Evolutionary conservation across 2,888 invertebrate genomes (phyloP).

Genomic region (Eremobia ochroleuca): DNA sequence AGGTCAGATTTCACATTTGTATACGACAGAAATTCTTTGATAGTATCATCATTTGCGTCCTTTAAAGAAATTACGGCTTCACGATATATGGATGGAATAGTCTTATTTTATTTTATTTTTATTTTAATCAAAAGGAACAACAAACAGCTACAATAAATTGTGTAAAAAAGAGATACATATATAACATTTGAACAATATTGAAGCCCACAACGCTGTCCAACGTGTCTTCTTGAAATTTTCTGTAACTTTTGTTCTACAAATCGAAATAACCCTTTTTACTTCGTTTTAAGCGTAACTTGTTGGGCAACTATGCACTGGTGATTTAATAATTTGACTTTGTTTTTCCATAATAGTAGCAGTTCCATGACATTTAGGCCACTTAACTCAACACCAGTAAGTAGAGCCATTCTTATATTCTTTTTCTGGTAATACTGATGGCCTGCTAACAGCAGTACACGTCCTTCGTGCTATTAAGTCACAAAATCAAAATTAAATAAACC

Average conservation of each 20-base stretch:
- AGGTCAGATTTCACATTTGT: background rate
- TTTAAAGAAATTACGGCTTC: background rate
- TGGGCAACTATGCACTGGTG: background rate
- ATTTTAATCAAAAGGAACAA: too few relatives aligned
- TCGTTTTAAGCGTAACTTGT: background rate
- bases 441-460: background rate
- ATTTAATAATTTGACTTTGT: background rate
- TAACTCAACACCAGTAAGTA: background rate
- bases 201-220: too few relatives aligned
- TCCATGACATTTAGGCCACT: background rate
- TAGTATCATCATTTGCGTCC: background rate
- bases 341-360: too few relatives aligned
- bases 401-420: background rate
- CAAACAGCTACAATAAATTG: too few relatives aligned
- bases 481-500: slow-evolving; percentile 3
- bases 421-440: background rate
- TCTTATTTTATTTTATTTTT: too few relatives aligned
- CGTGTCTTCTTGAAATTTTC: slow-evolving; percentile 8
- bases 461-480: background rate
- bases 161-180: too few relatives aligned
- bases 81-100: background rate
- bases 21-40: background rate
- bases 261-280: background rate
- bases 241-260: background rate
- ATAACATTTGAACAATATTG: too few relatives aligned